Percentiles rank a stretch among this genome's conserved stretches.
Evolutionary conservation across 2,113 vertebrate genomes (phyloP).

Genomic region (Theristicus caerulescens): DNA sequence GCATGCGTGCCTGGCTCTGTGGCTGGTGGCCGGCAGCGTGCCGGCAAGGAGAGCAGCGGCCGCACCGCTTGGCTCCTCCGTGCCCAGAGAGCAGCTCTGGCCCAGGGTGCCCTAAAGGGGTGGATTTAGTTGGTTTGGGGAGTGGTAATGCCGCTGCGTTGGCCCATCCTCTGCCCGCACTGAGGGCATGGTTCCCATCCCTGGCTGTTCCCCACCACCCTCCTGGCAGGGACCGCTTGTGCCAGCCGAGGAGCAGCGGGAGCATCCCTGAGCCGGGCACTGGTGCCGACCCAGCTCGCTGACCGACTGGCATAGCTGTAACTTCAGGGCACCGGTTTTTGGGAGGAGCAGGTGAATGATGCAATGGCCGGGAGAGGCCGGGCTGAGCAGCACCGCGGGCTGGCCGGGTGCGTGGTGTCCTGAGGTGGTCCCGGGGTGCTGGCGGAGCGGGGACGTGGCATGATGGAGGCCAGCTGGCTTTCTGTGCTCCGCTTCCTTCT

Average conservation of each 20-base stretch:
- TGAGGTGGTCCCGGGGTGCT: not conserved
- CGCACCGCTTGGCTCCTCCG: accelerated
- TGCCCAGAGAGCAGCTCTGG: not conserved
- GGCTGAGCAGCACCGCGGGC: not conserved
- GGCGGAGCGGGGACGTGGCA: accelerated
- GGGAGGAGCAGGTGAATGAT: not conserved
- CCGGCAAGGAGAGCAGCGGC: accelerated
- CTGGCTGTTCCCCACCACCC: not conserved
- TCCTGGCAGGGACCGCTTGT: not conserved
- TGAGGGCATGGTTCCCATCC: not conserved
- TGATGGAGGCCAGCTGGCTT: not conserved
- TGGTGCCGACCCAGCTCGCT: not conserved
- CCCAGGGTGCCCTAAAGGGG: not conserved
- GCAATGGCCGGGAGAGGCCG: not conserved
- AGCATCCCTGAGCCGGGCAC: not conserved
- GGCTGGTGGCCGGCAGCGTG: not conserved
- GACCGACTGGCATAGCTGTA: not conserved
- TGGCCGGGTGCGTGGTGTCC: not conserved
- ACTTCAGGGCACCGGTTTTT: not conserved
- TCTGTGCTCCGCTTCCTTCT: conserved; percentile 36
- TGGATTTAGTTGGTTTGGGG: not conserved
- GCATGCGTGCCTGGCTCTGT: accelerated
- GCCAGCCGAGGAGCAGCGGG: accelerated
- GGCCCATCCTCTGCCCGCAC: not conserved
- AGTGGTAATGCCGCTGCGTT: accelerated